Percentiles rank a stretch among this genome's conserved stretches.
These are phyloP conservation scores for Sminthurinus aureus DNA, from an alignment of 2,888 invertebrate species.

Conservation along the genomic window DNA sequence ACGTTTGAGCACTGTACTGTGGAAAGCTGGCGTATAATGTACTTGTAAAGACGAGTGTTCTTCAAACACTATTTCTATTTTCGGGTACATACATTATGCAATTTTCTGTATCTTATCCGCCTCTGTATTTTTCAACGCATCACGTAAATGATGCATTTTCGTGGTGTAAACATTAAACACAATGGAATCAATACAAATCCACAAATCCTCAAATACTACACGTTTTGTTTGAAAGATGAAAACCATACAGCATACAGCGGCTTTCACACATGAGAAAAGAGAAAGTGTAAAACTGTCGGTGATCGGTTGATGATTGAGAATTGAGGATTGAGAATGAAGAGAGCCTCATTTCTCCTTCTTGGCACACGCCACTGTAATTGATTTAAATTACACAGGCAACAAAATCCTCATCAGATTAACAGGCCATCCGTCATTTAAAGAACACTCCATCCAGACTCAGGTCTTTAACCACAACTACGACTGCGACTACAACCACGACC, in stretches of 20 bases:
- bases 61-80: no score
- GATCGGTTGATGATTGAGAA: no score
- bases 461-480: background rate
- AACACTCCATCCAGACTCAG: conserved; percentile 13
- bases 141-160: no score
- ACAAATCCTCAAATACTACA: background rate
- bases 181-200: conserved; percentile 13
- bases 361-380: conserved; percentile 32
- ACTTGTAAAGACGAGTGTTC: background rate
- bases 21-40: background rate
- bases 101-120: background rate
- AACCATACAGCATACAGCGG: no score
- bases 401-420: conserved; percentile 34
- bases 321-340: no score
- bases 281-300: no score
- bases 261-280: no score
- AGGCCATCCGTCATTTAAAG: conserved; percentile 30
- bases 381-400: conserved; percentile 37
- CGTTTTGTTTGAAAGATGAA: no score
- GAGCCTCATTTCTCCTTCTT: conserved; percentile 4
- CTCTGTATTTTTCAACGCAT: background rate
- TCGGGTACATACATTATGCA: background rate
- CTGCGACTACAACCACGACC: background rate
- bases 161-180: no score
- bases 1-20: no score